Base-by-base conservation (phyloP, 2,888 invertebrate species). In the Philonicus albiceps region DNA sequence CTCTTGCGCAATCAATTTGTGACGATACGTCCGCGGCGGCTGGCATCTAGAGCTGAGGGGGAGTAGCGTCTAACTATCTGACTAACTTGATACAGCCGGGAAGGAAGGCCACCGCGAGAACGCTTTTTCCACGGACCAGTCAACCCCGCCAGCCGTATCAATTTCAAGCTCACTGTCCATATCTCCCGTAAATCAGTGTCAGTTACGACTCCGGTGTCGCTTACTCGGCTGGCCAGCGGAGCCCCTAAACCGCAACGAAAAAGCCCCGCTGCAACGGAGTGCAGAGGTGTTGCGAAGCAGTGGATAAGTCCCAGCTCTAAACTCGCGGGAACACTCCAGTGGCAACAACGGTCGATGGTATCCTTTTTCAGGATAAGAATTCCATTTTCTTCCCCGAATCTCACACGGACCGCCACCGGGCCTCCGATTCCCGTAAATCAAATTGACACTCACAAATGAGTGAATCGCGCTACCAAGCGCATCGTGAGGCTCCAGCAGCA, bases 161-260 rank as follows among this genome's bases (percentile, higher is more conserved):
- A 55, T 87, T 87, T 80, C 87, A 87, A 87, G 74, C 87, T 84
- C 87, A 87, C 86, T 80, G 84, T 80, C 87, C 87, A 87, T 87
- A 87, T 87, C 87, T 87, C 87, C 87, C 87, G 87, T 87, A 86
- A 87, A 87, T 87, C 86, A 86, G 87, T 87, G 86, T 87, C 87
- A 87, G 83, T 87, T 87, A 87, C 87, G 78, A 49, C 7, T 49
- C 27, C 75, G 75, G 85, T 85, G 72, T 85, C 75, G 75, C 43
- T 84, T 43, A 84, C 84, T 84, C 34, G 30, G n/a, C 40, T 16
- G 37, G 11, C n/a, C 11, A 49, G 49, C 43, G 22, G 22, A 84
- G 84, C 22, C 43, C 73, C 73, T 55, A 84, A 84, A 84, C 84
- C 84, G 40, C 84, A 84, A 84, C 73, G 19, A 43, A 22, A 73